Percentiles rank a stretch among this genome's conserved stretches.
Conservation (phyloP, 2,888 invertebrate genomes). For the Lacanobia wlatinum region DNA sequence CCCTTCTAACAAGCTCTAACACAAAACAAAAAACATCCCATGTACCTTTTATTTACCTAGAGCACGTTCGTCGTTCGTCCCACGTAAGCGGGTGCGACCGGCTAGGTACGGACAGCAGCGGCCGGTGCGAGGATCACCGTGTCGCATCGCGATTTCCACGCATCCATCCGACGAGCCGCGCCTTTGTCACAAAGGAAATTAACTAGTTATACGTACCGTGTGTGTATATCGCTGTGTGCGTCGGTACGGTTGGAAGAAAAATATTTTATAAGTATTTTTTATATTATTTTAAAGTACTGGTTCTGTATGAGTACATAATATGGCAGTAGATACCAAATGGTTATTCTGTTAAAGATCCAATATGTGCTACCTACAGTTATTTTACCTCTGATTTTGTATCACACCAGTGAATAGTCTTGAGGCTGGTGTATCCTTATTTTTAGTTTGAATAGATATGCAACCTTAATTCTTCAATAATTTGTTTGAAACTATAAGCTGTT, state of each 20-base stretch:
- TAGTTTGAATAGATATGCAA: too few species aligned
- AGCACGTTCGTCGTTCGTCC: constrained; percentile 60
- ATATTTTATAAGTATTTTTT: constrained; percentile 14
- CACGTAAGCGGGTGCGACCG: constrained; percentile 62
- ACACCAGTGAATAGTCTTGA: too few species aligned
- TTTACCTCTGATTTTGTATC: too few species aligned
- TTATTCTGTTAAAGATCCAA: too few species aligned
- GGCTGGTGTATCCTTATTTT: too few species aligned
- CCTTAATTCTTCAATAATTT: too few species aligned
- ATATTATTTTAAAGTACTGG: not conserved
- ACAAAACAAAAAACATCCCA: constrained; percentile 33
- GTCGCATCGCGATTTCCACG: constrained; percentile 90
- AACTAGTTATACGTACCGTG: constrained; percentile 86
- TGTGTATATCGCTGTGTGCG: constrained; percentile 72
- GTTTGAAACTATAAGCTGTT: too few species aligned
- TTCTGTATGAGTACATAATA: too few species aligned
- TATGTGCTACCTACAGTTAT: too few species aligned
- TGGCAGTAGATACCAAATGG: too few species aligned
- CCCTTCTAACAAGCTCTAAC: constrained; percentile 21
- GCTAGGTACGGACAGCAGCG: constrained; percentile 66
- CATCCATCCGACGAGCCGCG: constrained; percentile 88
- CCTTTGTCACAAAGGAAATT: constrained; percentile 91
- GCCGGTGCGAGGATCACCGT: constrained; percentile 86
- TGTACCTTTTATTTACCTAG: constrained; percentile 61
- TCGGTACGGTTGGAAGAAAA: constrained; percentile 72